Conservation (phyloP, 2,888 invertebrate species). For the Osmoderma eremita region DNA sequence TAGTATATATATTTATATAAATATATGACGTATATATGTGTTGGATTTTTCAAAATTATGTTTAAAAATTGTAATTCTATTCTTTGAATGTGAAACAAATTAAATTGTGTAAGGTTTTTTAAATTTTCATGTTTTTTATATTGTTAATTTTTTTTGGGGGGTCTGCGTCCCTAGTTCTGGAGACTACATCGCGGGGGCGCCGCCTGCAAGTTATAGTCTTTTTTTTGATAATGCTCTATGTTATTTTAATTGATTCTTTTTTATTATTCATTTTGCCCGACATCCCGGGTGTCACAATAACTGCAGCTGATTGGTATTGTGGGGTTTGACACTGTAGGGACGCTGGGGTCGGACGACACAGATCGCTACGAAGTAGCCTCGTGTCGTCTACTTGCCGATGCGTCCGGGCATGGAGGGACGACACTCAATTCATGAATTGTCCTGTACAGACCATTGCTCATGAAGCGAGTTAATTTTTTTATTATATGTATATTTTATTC, state of each 20-base stretch:
- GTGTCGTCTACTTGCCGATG: slow-evolving; percentile 45
- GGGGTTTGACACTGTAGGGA: slow-evolving; percentile 59
- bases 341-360: slow-evolving; percentile 44
- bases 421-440: slow-evolving; percentile 59
- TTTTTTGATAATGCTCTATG: slow-evolving; percentile 54
- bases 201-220: slow-evolving; percentile 46
- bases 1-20: slow-evolving; percentile 40
- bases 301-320: slow-evolving; percentile 54
- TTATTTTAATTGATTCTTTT: slow-evolving; percentile 56
- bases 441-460: slow-evolving; percentile 56
- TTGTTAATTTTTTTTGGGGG: slow-evolving; percentile 52
- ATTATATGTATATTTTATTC: slow-evolving; percentile 70
- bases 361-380: slow-evolving; percentile 18
- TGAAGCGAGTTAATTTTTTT: slow-evolving; percentile 61
- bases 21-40: slow-evolving; percentile 48
- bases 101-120: slow-evolving; percentile 62
- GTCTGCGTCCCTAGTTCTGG: slow-evolving; percentile 60
- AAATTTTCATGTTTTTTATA: slow-evolving; percentile 53
- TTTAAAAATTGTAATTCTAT: slow-evolving; percentile 49
- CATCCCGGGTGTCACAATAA: slow-evolving; percentile 59
- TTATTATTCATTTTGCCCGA: slow-evolving; percentile 57
- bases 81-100: slow-evolving; percentile 51
- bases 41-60: slow-evolving; percentile 61
- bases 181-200: slow-evolving; percentile 60
- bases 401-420: slow-evolving; percentile 58